Evolutionary conservation across 1,140 invertebrate species (phyloP).

Genomic region (Mizuhopecten yessoensis): DNA sequence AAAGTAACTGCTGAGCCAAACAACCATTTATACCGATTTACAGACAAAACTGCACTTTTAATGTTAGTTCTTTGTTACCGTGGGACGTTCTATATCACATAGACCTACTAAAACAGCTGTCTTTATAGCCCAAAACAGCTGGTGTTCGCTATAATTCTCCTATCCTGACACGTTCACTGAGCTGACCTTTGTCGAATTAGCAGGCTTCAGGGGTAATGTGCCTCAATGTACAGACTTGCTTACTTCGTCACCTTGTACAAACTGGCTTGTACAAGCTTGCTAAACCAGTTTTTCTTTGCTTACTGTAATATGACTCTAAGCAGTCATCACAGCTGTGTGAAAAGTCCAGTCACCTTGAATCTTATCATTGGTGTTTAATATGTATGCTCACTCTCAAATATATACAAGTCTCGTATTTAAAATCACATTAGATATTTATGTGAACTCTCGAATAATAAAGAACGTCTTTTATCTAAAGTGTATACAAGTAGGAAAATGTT

Average conservation of each 20-base stretch:
- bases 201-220: not conserved
- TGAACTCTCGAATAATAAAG: too few relatives aligned
- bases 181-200: not conserved
- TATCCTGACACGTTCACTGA: not conserved
- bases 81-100: not conserved
- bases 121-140: not conserved
- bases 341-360: not conserved
- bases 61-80: not conserved
- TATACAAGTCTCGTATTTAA: too few relatives aligned
- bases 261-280: not conserved
- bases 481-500: not conserved
- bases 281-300: not conserved
- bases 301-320: conserved; percentile 5
- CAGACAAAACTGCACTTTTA: not conserved
- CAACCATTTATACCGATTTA: not conserved
- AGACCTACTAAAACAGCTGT: not conserved
- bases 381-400: too few relatives aligned
- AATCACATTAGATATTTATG: too few relatives aligned
- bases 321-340: not conserved
- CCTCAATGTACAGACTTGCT: not conserved
- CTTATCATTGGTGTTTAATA: not conserved
- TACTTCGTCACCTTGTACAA: not conserved
- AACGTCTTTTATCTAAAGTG: too few relatives aligned
- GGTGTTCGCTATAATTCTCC: not conserved
- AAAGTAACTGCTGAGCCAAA: not conserved